A percentile compares a stretch with the other conserved stretches of the same genome.
Evolutionary conservation across 2,888 invertebrate genomes (phyloP).

Genomic region (Drosophila neotestacea): DNA sequence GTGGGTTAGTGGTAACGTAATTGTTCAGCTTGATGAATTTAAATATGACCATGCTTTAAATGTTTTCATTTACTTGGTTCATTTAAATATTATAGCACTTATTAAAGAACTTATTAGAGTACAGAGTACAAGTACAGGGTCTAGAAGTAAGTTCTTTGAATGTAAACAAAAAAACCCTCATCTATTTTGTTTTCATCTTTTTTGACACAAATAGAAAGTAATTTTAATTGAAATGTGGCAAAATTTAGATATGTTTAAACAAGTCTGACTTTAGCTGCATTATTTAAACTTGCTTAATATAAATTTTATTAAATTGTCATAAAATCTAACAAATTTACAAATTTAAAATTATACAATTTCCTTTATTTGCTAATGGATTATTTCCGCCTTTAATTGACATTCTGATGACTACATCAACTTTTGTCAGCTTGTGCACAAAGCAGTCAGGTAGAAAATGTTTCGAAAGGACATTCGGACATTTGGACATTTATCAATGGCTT

Average conservation of each 20-base stretch:
- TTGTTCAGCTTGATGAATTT: not conserved
- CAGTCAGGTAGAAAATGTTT: slow-evolving; percentile 23
- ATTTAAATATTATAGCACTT: not conserved
- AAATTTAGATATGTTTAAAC: no score
- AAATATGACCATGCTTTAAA: not conserved
- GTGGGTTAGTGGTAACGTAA: slow-evolving; percentile 24
- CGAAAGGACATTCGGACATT: slow-evolving; percentile 20
- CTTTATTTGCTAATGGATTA: not conserved
- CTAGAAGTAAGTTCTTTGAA: no score
- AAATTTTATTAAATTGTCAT: not conserved
- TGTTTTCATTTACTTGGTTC: not conserved
- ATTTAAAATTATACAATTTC: slow-evolving; percentile 10
- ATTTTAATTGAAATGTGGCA: no score
- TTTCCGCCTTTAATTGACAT: not conserved
- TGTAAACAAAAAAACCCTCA: no score
- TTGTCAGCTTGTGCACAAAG: not conserved
- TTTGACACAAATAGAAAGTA: no score
- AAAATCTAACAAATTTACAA: not conserved
- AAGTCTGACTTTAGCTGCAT: no score
- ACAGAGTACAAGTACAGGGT: no score
- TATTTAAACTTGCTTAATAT: not conserved
- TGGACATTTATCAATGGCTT: slow-evolving; percentile 36
- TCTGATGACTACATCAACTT: slow-evolving; percentile 12
- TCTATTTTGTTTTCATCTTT: no score
- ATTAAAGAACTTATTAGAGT: no score